These are phyloP conservation scores for Thrips palmi DNA, from an alignment of 1,140 invertebrate genomes.

Conservation along the genomic window DNA sequence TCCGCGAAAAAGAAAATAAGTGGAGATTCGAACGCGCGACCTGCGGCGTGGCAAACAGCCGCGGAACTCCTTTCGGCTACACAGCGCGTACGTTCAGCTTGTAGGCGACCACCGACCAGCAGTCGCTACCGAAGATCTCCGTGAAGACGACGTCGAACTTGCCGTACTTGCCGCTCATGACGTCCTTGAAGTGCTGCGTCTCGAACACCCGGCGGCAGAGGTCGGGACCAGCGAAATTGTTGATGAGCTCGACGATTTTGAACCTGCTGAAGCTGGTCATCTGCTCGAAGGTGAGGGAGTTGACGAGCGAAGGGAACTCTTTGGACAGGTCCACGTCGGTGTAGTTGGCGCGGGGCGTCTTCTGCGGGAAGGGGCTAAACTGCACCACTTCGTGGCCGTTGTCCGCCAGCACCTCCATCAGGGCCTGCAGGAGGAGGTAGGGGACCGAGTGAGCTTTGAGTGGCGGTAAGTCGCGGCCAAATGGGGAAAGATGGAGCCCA, in stretches of 20 bases:
- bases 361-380: slow-evolving; percentile 27
- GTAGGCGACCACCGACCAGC: slow-evolving; percentile 16
- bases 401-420: slow-evolving; percentile 31
- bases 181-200: no score
- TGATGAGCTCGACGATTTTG: neutral
- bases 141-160: neutral
- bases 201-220: no score
- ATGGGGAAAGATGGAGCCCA: no score
- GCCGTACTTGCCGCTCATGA: neutral
- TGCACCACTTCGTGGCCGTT: slow-evolving; percentile 36
- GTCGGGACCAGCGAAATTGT: neutral
- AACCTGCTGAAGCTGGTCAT: neutral
- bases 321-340: slow-evolving; percentile 21
- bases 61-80: neutral
- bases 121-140: neutral
- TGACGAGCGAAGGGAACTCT: no score
- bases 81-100: slow-evolving; percentile 19
- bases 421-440: no score
- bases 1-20: no score
- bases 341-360: slow-evolving; percentile 28
- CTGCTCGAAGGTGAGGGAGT: neutral
- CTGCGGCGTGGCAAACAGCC: no score
- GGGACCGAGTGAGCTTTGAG: no score
- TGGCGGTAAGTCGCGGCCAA: no score
- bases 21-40: no score